Evolutionary conservation across 92 coral and sea anemone species (phyloP).

Genomic region (Siderastrea radians): DNA sequence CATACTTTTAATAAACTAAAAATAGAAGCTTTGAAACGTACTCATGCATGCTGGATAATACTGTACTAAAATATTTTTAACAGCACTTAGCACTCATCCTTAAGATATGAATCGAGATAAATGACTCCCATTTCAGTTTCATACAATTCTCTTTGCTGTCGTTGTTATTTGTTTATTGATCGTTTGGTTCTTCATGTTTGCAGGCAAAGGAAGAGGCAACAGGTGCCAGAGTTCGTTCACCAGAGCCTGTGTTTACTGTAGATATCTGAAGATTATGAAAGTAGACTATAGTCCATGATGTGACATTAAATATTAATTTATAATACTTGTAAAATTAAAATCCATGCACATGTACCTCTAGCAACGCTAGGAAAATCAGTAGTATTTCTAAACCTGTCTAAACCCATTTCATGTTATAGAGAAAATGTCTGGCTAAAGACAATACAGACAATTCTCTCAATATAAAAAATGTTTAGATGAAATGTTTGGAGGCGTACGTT

Average conservation of each 20-base stretch:
- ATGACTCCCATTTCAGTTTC: not conserved
- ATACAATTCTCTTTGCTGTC: not conserved
- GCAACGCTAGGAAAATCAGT: not conserved
- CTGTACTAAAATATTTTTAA: no score
- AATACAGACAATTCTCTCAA: not conserved
- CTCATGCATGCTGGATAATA: no score
- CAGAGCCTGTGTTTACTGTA: constrained; percentile 46
- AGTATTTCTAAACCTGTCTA: not conserved
- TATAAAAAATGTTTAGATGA: not conserved
- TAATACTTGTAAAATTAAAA: not conserved
- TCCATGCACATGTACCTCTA: not conserved
- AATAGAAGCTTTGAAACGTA: no score
- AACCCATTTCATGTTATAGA: no score
- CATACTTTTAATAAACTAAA: no score
- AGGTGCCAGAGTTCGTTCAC: not conserved
- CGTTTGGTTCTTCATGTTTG: not conserved
- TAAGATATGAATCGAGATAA: no score
- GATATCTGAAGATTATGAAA: not conserved
- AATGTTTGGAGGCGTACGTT: no score
- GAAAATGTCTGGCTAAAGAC: not conserved
- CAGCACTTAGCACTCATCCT: no score
- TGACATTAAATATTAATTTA: not conserved
- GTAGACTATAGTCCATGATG: not conserved
- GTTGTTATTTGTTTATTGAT: not conserved
- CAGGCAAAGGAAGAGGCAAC: not conserved